Evolutionary conservation across 37 sponge, comb jelly and placozoan species (phyloP), one percentile per base, ranked within the genome.

Genomic region (Eunapius fragilis): DNA sequence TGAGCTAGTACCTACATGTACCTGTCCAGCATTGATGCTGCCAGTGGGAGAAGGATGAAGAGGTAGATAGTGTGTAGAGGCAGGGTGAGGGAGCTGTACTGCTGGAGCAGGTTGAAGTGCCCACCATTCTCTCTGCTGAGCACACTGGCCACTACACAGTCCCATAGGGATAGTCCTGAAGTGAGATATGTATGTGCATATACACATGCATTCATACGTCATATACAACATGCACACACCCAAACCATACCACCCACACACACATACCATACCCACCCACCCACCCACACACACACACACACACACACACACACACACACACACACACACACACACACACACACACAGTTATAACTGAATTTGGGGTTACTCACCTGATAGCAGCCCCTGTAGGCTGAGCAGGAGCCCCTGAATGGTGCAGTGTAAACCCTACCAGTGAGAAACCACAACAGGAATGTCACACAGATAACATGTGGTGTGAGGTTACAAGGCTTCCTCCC

Each of bases 351-450:
- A n/a, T n/a, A n/a, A n/a, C n/a, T n/a, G n/a, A n/a, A n/a, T n/a
- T n/a, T n/a, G n/a, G n/a, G n/a, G n/a, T n/a, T n/a, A n/a, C 77
- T n/a, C 50, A 91, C 91, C 91, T 76, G 91, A 82, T 41, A 91
- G 28, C 2, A 91, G 67, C 71, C 91, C 91, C 82, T 91, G 91
- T 25, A 78, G 72, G 36, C 36, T 73, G 74, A 86, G 22, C 23
- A 79, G 7, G 5, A 91, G 0, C 2, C 23, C 3, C 67, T 82
- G 77, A 4, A 91, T 28, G 30, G 71, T n/a, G n/a, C 36, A 81
- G 67, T 91, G 88, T 5, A 50, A 10, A 45, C 48, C 13, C 87
- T 87, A 83, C 19, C 25, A 13, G 30, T 9, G 4, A 69, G 38
- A 4, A n/a, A 25, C 38, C 9, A 25, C 23, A 75, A 25, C 25